Base-by-base conservation (phyloP, 2,113 vertebrate species). In the Ariopsis seemanni region DNA sequence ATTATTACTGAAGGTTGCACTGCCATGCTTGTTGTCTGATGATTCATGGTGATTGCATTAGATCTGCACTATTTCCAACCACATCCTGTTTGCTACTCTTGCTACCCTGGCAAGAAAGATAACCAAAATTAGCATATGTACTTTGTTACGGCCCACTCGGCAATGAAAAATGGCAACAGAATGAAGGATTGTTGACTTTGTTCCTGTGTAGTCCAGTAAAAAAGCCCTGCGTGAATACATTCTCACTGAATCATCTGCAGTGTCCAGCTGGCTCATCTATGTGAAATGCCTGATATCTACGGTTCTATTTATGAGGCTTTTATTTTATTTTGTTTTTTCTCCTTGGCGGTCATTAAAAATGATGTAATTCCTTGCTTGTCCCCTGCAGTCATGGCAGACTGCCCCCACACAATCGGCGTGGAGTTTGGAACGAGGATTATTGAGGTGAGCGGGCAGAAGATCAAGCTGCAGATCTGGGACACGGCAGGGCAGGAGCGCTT, bases 401-500 rank as follows among this genome's bases (percentile, higher is more conserved):
- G 98, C 93, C 98, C 98, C 92, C 98, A 99, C 94, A 99, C 98
- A 93, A 99, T 99, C 86, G 98, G 98, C 88, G 98, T 99, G 92
- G 98, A 99, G 94, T 99, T 99, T 90, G 98, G 98, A 88, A 99
- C 98, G 25, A 95, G 98, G 94, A 99, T 99, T 95, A 99, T 99
- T 92, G 98, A 99, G 96, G 98, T 99, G 91, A 97, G 97, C 74
- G 96, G 98, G 87, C 98, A 99, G 95, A 99, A 99, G 96, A 97
- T 99, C 91, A 99, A 99, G 95, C 96, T 99, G 93, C 98, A 99
- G 95, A 99, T 99, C 85, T 99, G 98, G 98, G 98, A 99, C 94
- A 99, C 98, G 25, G 98, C 98, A 10, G 98, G 98, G 85, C 98
- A 99, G 95, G 98, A 99, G 92, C 94, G 98, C 53, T 99, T 99